Base-by-base conservation (phyloP, 2,113 vertebrate species). In the Thamnaconus septentrionalis region DNA sequence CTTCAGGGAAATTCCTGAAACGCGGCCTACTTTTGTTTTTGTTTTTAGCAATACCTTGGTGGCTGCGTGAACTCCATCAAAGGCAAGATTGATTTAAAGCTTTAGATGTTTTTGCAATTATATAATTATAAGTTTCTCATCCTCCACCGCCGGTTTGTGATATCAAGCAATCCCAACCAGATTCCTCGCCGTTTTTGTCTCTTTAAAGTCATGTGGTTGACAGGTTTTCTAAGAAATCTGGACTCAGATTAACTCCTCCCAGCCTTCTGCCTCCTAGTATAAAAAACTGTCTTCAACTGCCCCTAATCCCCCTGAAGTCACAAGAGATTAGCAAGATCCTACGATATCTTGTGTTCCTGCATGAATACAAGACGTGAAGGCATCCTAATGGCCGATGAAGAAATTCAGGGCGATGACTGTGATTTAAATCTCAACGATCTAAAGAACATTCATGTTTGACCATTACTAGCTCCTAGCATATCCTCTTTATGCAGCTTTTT, bases 281-380 rank as follows among this genome's bases (percentile, higher is more conserved):
- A 61, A 88, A 79, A 83, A 81, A 61, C 83, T 66, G 69, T 82
- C 72, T 84, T 65, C 53, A 46, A 57, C 66, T 79, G 82, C 41
- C 83, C 81, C 77, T 90, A 88, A 91, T 91, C 90, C 82, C 59
- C 46, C 47, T 63, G 64, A 85, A 70, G 75, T 87, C 75, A 74
- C 70, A 74, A 55, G 77, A 89, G 89, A 88, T 90, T 87, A 90
- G 68, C 47, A 7, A 56, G 56, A 80, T 87, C 76, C 76, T 78
- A 76, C 55, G 69, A 76, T 73, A 81, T 71, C 77, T 80, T 56
- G 18, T 58, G 77, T 81, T 80, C 76, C 71, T 47, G 12, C 62
- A 78, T 59, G 71, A 79, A 84, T 43, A 54, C 57, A 8, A 52
- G 49, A 64, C 45, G 50, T 7, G 5, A 31, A 31, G 18, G 18